phyloP scores from a whole-genome alignment of 2,113 vertebrate species.

The Otolemur garnettii region DNA sequence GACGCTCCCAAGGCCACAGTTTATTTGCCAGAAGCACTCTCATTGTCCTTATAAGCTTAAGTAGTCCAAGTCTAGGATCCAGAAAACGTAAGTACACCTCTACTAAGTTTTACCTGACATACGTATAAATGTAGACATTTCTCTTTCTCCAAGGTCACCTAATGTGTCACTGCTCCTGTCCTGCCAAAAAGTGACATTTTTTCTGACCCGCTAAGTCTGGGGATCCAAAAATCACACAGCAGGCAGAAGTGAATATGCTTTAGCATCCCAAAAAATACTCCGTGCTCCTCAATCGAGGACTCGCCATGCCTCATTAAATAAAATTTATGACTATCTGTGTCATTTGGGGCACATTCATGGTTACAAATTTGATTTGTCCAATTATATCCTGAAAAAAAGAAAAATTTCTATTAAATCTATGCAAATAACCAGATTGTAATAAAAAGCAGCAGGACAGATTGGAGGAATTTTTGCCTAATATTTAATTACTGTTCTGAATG shows the following conservation, averaged over 20 bases:
- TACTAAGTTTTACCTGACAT: not conserved
- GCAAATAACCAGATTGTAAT: not conserved
- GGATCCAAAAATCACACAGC: not conserved
- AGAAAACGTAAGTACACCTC: not conserved
- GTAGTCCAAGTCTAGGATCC: not conserved
- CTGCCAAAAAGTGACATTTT: not conserved
- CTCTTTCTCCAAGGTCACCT: not conserved
- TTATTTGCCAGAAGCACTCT: not conserved
- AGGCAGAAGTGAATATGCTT: not conserved
- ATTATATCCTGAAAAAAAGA: not conserved
- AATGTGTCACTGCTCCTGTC: not conserved
- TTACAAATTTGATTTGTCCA: not conserved
- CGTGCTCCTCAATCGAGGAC: not conserved
- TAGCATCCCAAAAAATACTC: not conserved
- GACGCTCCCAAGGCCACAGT: not conserved
- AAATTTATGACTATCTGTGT: not conserved
- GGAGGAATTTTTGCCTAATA: not conserved
- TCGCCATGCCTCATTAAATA: not conserved
- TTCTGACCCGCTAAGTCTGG: not conserved
- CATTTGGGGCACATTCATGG: not conserved
- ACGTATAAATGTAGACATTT: not conserved
- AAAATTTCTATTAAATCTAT: not conserved
- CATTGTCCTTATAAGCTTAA: not conserved
- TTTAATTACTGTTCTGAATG: not conserved
- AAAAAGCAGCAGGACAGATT: not conserved